Conservation (phyloP, 2,797 vertebrate genomes). For the Arnoldichthys spilopterus region DNA sequence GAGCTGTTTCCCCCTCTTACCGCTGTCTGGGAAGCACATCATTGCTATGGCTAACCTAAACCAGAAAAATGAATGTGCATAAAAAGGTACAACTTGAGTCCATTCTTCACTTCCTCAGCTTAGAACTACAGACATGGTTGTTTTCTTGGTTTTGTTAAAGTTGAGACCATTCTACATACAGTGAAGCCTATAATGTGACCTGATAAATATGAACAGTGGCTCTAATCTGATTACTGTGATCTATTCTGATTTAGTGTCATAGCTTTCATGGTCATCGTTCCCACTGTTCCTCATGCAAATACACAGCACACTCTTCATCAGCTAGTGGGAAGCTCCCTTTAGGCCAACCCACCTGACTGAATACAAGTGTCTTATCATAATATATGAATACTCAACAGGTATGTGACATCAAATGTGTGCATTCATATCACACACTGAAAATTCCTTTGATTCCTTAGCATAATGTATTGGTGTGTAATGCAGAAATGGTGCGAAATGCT, state of each 20-base stretch:
- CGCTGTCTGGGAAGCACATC: slow-evolving; percentile 20
- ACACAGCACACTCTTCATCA: not conserved
- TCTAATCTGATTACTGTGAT: slow-evolving; percentile 68
- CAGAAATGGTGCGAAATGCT: too few relatives aligned
- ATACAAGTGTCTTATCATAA: too few relatives aligned
- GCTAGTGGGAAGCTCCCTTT: too few relatives aligned
- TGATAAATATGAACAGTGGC: slow-evolving; percentile 63
- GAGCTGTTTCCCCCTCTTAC: not conserved
- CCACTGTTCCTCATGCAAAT: slow-evolving; percentile 15
- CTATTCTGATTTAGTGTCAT: slow-evolving; percentile 52
- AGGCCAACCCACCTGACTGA: too few relatives aligned
- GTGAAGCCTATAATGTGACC: not conserved
- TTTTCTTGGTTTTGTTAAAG: too few relatives aligned
- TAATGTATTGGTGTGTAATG: not conserved
- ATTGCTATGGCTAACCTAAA: not conserved
- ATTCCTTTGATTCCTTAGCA: not conserved
- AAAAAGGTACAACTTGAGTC: not conserved
- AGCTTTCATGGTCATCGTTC: slow-evolving; percentile 53
- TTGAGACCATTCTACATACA: not conserved
- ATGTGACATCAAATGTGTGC: not conserved
- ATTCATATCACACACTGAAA: not conserved
- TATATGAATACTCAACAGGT: not conserved
- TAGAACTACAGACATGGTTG: not conserved
- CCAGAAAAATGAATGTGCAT: not conserved
- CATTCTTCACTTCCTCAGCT: not conserved